Conservation (phyloP, 2,797 vertebrate species). For the Betta splendens region DNA sequence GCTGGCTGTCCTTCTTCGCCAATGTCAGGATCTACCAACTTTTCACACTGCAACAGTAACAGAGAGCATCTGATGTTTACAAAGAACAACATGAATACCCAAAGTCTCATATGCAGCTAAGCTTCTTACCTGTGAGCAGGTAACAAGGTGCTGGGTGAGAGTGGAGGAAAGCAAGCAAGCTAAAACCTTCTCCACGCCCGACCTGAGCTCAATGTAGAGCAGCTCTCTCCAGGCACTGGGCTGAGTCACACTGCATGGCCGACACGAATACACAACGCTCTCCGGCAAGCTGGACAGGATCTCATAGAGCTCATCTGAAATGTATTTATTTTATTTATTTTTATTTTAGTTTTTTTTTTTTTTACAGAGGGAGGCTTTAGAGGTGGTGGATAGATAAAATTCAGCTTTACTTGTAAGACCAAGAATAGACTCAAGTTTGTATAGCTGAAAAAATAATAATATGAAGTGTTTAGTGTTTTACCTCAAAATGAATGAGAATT, state of each 20-base stretch:
- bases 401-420: too few species aligned
- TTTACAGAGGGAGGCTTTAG: neutral
- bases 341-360: too few species aligned
- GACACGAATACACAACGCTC: slow-evolving; percentile 91
- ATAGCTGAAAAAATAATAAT: too few species aligned
- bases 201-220: slow-evolving; percentile 85
- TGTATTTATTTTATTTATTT: too few species aligned
- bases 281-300: slow-evolving; percentile 91
- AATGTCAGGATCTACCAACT: slow-evolving; percentile 68
- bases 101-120: neutral
- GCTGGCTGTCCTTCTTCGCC: slow-evolving; percentile 73
- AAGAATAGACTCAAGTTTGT: too few species aligned
- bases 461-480: neutral
- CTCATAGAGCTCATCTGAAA: slow-evolving; percentile 91
- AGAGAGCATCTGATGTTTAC: neutral
- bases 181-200: slow-evolving; percentile 88
- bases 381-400: neutral
- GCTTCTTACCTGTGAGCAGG: slow-evolving; percentile 84
- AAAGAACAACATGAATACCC: neutral
- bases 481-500: neutral
- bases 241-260: slow-evolving; percentile 85
- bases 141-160: slow-evolving; percentile 84
- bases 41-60: slow-evolving; percentile 80
- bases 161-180: slow-evolving; percentile 87
- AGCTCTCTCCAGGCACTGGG: slow-evolving; percentile 88